Conservation (phyloP, 2,888 invertebrate species). For the Eutolmus rufibarbis region DNA sequence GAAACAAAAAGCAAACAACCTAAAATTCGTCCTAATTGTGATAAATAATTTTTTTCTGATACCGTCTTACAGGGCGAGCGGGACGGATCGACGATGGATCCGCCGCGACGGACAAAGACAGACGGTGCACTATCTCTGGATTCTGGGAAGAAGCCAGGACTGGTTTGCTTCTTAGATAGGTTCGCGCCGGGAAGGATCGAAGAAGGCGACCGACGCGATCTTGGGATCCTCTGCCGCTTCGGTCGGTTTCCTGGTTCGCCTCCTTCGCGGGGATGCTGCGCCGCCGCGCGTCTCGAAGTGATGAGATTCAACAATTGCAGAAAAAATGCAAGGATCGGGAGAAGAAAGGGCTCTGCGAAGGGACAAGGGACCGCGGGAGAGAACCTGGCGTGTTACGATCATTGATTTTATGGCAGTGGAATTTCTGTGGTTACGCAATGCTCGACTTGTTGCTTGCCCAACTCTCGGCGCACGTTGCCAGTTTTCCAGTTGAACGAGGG, state of each 20-base stretch:
- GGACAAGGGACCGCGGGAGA: background rate
- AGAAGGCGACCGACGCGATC: background rate
- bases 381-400: background rate
- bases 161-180: slow-evolving; percentile 6
- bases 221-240: background rate
- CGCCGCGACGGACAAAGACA: background rate
- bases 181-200: background rate
- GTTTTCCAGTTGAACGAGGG: background rate
- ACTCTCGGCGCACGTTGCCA: background rate
- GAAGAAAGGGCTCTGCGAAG: background rate
- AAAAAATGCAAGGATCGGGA: background rate
- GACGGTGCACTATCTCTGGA: background rate
- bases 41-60: background rate
- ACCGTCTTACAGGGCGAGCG: background rate
- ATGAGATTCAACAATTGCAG: slow-evolving; percentile 4
- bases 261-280: background rate
- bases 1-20: background rate
- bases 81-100: background rate
- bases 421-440: slow-evolving; percentile 27
- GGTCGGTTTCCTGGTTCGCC: slow-evolving; percentile 5
- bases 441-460: background rate
- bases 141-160: slow-evolving; percentile 6
- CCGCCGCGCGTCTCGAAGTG: background rate
- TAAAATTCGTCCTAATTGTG: slow-evolving; percentile 21
- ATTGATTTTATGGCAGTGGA: slow-evolving; percentile 23